Percentiles rank a stretch among this genome's conserved stretches.
These are phyloP conservation scores for Drosophila meridionalis DNA, from an alignment of 2,888 invertebrate species.

Conservation along the genomic window DNA sequence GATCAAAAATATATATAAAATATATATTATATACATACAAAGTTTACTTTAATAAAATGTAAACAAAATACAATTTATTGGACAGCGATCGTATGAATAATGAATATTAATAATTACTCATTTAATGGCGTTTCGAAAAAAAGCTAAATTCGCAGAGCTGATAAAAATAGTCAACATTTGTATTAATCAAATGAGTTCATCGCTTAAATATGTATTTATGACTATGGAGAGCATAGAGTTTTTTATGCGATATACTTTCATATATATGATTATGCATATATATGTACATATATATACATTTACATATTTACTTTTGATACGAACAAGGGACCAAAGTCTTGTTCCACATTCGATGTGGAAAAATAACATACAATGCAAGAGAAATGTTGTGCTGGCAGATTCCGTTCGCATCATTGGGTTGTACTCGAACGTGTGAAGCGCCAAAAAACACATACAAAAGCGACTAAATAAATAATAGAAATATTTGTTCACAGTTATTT, in stretches of 20 bases:
- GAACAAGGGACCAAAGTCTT: not conserved
- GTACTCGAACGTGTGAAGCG: constrained; percentile 19
- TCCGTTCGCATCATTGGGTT: constrained; percentile 48
- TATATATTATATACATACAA: too few species aligned
- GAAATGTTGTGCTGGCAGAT: constrained; percentile 53
- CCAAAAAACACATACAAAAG: constrained; percentile 23
- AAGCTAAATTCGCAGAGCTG: not conserved
- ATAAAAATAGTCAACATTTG: not conserved
- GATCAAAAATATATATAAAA: too few species aligned
- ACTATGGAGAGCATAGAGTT: not conserved
- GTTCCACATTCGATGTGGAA: constrained; percentile 35
- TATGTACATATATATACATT: not conserved
- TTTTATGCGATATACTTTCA: not conserved
- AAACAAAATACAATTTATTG: too few species aligned
- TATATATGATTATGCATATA: not conserved
- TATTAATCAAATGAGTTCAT: not conserved
- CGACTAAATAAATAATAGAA: constrained; percentile 63
- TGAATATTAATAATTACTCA: too few species aligned
- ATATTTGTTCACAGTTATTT: constrained; percentile 72
- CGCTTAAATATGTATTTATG: not conserved
- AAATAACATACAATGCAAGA: constrained; percentile 13
- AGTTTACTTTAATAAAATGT: too few species aligned
- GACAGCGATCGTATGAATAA: too few species aligned
- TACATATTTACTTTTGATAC: not conserved
- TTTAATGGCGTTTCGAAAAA: not conserved